phyloP scores from a whole-genome alignment of 2,888 invertebrate genomes.

The Aproaerema taeniolella region DNA sequence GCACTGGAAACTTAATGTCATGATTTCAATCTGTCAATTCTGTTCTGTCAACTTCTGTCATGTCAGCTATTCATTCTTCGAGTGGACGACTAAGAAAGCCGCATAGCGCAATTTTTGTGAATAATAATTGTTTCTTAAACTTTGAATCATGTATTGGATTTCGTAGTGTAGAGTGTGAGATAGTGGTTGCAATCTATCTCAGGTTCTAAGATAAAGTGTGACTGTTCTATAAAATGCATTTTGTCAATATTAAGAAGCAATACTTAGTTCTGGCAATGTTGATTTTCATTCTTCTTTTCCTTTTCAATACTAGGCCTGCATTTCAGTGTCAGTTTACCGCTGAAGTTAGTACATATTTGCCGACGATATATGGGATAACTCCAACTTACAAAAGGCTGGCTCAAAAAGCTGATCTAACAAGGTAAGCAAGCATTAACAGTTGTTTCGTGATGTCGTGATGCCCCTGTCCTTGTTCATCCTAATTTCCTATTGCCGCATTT shows the following conservation, averaged over 20 bases:
- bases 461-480: constrained; percentile 43
- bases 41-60: not conserved
- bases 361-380: constrained; percentile 93
- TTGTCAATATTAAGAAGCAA: constrained; percentile 68
- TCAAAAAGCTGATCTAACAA: constrained; percentile 96
- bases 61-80: constrained; percentile 2
- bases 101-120: constrained; percentile 11
- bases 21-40: not conserved
- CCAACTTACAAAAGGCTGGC: constrained; percentile 93
- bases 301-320: constrained; percentile 61
- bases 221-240: constrained; percentile 42
- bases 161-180: not conserved
- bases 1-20: not conserved
- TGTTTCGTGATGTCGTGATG: constrained; percentile 43
- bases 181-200: not conserved
- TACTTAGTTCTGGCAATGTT: constrained; percentile 66
- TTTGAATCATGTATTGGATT: constrained; percentile 5
- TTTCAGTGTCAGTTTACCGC: constrained; percentile 63
- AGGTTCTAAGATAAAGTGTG: not conserved
- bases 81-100: constrained; percentile 11
- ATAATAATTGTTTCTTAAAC: not conserved
- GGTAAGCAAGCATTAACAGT: constrained; percentile 75
- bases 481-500: constrained; percentile 15
- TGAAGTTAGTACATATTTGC: constrained; percentile 61
- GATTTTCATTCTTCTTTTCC: constrained; percentile 61